Evolutionary conservation across 2,797 vertebrate genomes (phyloP), one percentile per base, ranked within the genome.

Genomic region (Neopelma chrysocephalum): DNA sequence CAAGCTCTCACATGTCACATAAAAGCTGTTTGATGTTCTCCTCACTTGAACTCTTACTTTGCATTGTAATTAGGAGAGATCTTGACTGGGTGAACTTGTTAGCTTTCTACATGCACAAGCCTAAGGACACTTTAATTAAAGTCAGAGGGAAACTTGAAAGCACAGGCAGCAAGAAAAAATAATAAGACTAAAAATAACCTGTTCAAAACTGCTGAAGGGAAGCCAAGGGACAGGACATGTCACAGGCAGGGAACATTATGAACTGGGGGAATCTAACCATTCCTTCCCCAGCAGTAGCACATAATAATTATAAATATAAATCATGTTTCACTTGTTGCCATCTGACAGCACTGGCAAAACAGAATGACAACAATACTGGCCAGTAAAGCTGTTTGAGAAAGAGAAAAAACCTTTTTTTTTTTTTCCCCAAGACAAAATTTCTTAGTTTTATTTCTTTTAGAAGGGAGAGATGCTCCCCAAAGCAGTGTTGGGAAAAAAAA

Each of bases 111-210:
- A 95, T 61, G 89, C 90, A 87, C 68, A 96, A 79, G 68, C 89
- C 91, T 78, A 88, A 94, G 76, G 79, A 95, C 80, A 69, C 70
- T 95, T 97, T 96, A 96, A 96, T 93, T 76, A 96, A 95, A 93
- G 81, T 81, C 90, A 96, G 64, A 76, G 32, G 58, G 70, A 96
- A 72, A 90, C 69, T 93, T 95, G 93, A 96, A 96, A 96, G 81
- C 38, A 83, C 66, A 96, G 57, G 61, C 69, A 95, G 36, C 47
- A 72, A 89, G 76, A 93, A 93, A 93, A 76, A 91, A 75, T 58
- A 92, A 65, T 72, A 94, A 48, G 64, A 75, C 91, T 94, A 62
- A 77, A 94, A 95, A 71, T 92, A 93, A 90, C 62, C 26, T 3
- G 4, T 87, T 96, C 50, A 71, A 90, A 92, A 80, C 54, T 80